phyloP scores from a whole-genome alignment of 2,113 vertebrate species.

The Amazona guildingii region DNA sequence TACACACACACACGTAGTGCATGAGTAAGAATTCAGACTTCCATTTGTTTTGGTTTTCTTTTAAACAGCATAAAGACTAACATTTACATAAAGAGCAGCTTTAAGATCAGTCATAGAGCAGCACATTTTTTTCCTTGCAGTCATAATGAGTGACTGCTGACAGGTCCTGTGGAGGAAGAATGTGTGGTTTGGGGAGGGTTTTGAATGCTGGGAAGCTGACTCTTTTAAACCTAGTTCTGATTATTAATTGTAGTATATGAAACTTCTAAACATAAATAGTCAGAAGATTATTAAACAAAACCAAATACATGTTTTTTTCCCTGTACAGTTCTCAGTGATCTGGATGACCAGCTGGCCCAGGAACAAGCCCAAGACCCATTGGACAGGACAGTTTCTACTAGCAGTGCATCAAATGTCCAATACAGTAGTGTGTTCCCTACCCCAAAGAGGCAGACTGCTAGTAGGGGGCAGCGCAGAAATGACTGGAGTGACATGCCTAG shows the following conservation, averaged over 20 bases:
- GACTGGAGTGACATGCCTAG: constrained; percentile 41
- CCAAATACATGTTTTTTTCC: not conserved
- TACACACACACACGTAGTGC: accelerated
- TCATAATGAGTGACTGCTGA: not conserved
- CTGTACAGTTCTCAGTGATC: constrained; percentile 75
- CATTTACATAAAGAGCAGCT: not conserved
- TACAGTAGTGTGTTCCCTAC: not conserved
- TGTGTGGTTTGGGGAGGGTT: not conserved
- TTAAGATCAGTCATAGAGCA: not conserved
- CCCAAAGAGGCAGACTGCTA: not conserved
- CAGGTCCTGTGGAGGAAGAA: not conserved
- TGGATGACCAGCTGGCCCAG: constrained; percentile 78
- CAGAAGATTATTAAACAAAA: not conserved
- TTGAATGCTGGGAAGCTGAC: not conserved
- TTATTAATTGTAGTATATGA: not conserved
- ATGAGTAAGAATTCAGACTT: not conserved
- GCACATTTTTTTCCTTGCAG: not conserved
- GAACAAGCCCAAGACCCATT: constrained; percentile 64
- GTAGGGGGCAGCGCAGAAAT: constrained; percentile 35
- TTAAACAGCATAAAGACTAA: not conserved
- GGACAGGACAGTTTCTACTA: not conserved
- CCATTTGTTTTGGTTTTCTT: not conserved
- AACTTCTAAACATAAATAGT: not conserved
- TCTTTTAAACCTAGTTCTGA: not conserved
- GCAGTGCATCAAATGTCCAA: constrained; percentile 12